Conservation (phyloP, 2,797 vertebrate species). For the Natrix natrix region DNA sequence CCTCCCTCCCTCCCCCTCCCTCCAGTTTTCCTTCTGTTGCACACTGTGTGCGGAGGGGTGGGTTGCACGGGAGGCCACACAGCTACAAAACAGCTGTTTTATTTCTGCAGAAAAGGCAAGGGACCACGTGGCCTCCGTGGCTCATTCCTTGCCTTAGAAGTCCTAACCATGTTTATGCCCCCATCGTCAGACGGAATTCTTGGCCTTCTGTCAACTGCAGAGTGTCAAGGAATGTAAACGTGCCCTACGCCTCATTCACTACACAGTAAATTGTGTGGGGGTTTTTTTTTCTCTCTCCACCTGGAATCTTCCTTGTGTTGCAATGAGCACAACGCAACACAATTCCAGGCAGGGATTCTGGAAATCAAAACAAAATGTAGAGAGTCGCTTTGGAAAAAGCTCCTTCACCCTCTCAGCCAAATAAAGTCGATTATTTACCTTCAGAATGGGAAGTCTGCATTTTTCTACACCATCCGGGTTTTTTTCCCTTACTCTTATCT, state of each 20-base stretch:
- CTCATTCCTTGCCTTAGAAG: neutral
- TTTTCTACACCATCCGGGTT: neutral
- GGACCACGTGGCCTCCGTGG: neutral
- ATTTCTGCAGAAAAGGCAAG: neutral
- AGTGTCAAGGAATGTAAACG: neutral
- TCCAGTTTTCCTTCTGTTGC: neutral
- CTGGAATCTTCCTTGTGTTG: neutral
- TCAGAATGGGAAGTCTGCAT: neutral
- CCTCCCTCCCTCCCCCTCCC: neutral
- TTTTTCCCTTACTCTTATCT: no score
- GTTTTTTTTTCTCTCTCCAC: neutral
- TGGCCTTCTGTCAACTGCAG: neutral
- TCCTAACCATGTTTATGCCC: neutral
- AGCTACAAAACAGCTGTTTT: neutral
- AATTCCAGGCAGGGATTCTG: neutral
- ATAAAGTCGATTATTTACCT: neutral
- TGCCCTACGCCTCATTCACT: neutral
- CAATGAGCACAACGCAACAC: neutral
- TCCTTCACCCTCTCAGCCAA: neutral
- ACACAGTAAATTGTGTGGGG: neutral
- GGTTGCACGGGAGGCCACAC: neutral
- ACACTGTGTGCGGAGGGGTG: neutral
- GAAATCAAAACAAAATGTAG: neutral
- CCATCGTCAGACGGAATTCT: neutral
- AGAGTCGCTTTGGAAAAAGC: neutral